Percentiles rank a stretch among this genome's conserved stretches.
Conservation (phyloP, 2,113 vertebrate genomes). For the Thinocorus orbignyianus region DNA sequence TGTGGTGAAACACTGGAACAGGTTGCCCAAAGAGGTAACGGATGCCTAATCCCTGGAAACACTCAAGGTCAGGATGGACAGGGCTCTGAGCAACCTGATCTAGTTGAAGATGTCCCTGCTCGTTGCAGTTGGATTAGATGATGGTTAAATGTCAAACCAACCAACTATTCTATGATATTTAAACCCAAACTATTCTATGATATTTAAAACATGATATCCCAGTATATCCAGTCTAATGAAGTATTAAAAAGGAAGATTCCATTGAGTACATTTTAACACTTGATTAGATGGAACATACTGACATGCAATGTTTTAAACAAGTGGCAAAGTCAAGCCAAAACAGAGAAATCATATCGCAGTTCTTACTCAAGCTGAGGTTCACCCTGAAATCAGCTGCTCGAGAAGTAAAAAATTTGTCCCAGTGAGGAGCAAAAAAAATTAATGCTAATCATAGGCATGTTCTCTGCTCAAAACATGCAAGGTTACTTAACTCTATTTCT, state of each 20-base stretch:
- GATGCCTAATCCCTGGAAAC: not conserved
- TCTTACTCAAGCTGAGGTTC: not conserved
- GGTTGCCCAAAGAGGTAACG: not conserved
- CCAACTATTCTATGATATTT: no score
- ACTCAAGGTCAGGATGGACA: not conserved
- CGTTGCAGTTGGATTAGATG: not conserved
- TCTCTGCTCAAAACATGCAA: not conserved
- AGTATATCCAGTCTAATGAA: not conserved
- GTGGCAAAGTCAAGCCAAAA: not conserved
- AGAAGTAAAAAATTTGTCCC: not conserved
- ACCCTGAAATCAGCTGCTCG: not conserved
- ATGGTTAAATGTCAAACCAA: no score
- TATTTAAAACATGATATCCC: not conserved
- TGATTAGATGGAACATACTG: not conserved
- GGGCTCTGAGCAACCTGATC: not conserved
- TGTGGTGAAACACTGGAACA: not conserved
- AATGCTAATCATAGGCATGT: not conserved
- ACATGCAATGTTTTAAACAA: not conserved
- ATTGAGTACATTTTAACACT: not conserved
- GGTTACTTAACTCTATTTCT: not conserved
- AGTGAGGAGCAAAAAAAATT: not conserved
- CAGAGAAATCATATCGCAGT: not conserved
- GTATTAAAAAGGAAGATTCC: not conserved
- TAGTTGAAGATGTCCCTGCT: not conserved
- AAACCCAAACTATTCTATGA: no score